Base-by-base conservation (phyloP, 2,888 invertebrate species). In the Parascotia fuliginaria region DNA sequence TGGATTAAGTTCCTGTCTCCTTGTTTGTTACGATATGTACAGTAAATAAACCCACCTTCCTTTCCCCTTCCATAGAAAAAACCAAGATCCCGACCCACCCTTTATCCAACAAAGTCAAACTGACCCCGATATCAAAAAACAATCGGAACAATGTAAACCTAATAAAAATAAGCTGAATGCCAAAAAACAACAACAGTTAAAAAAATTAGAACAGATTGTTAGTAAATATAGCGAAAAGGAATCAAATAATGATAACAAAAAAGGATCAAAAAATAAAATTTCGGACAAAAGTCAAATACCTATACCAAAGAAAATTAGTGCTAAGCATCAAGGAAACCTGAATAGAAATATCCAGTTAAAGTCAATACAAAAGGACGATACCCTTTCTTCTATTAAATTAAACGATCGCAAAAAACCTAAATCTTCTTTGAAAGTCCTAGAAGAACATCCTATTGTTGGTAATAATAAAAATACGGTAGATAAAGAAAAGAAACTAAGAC, bases 41-140 rank as follows among this genome's bases (percentile, higher is more conserved):
- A 55, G 42, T 50, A 43, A 69, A 60, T 41, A 68, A 51, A 70
- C 42, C 52, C 63, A 64, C 87, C 89, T 87, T 89, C 90, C 90
- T 91, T 89, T 89, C 88, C 90, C 77, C 81, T 86, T 75, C 77
- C 75, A 38, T 90, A 92, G 92, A 85, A 75, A 74, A 59, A 54
- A 65, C 59, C 81, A 84, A 81, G 82, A 83, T 56, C 62, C 80
- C 65, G 67, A 70, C 48, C 67, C 73, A 55, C 59, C 79, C 58
- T 61, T 74, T 50, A 57, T 77, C 64, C 81, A 84, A 77, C 75
- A 79, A 78, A 83, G 74, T 70, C 75, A 66, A 55, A 80, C 79
- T 55, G 82, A 85, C 55, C 76, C 82, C 42, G 81, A 79, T 55
- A 69, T 81, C 24, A 76, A 75, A 60, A 82, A 79, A 65, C 53